Base-by-base conservation (phyloP, 1,140 invertebrate genomes). In the Monochamus saltuarius region DNA sequence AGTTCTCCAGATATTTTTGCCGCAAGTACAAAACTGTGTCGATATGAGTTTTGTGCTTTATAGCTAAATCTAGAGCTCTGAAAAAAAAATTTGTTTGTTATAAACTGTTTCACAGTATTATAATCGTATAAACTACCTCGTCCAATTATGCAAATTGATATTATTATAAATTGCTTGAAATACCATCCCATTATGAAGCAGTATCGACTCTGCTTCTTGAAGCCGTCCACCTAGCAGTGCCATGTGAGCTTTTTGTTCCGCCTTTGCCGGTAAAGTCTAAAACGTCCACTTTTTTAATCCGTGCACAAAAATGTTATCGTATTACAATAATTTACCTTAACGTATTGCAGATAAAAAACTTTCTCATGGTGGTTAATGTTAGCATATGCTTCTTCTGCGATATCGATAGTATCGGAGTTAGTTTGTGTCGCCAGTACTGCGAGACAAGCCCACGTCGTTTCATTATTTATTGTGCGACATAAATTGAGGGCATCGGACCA, bases 351-450 rank as follows among this genome's bases (percentile, higher is more conserved):
- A 73, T 92, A 95, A 67, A 88, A 84, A 0, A 97, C 94, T 85
- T 97, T 96, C 69, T 97, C 94, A 45, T 87, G 88, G 82, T 94
- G 88, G 62, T 87, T 85, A 55, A 98, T 91, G 17, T 92, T 88
- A n/a, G 93, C 90, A 79, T 95, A 98, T 8, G 93, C 91, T 73
- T 96, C 89, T 82, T 97, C 94, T 1, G 94, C 94, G 29, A 92
- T 87, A 39, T 87, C 83, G 17, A 97, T 77, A 9, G 65, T 65
- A 59, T 74, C 70, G 66, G 94, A 84, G 72, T 87, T 89, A 43
- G 84, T 84, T 65, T 90, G 86, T 47, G 89, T 89, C 10, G 94
- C 87, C 76, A 96, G 82, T 0, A 90, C 91, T 2, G 94, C 95
- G 61, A 97, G 80, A 69, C 90, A 92, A 1, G 93, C 89, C 95